Percentiles rank a stretch among this genome's conserved stretches.
These are phyloP conservation scores for Ciconia stormi DNA, from an alignment of 2,113 vertebrate species.

Conservation along the genomic window DNA sequence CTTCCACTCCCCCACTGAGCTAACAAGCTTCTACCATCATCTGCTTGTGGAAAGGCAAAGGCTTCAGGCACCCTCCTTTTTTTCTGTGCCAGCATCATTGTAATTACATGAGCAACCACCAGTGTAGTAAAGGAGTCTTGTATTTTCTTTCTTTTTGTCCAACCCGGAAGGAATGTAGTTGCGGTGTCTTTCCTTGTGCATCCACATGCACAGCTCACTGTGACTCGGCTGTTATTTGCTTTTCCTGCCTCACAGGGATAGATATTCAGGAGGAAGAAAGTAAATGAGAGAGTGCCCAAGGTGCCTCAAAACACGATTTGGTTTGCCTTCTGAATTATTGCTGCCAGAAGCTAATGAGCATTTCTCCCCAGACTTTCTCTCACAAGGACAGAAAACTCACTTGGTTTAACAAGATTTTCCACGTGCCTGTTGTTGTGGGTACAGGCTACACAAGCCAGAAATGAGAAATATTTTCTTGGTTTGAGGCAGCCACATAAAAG, in stretches of 20 bases:
- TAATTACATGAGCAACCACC: neutral
- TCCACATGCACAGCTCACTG: accelerated
- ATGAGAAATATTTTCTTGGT: neutral
- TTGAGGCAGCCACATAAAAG: neutral
- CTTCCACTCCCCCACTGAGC: neutral
- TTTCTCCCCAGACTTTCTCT: neutral
- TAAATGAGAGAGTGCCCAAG: neutral
- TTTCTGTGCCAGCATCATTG: neutral
- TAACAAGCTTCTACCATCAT: neutral
- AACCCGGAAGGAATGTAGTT: neutral
- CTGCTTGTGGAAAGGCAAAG: neutral
- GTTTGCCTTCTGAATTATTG: conserved; percentile 3
- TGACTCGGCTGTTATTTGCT: neutral
- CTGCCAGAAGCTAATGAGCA: conserved; percentile 1
- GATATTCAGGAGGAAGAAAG: neutral
- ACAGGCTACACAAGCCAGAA: neutral
- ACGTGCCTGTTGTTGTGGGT: neutral
- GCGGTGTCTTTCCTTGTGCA: neutral
- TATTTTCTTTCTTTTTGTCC: neutral
- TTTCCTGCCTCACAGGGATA: neutral
- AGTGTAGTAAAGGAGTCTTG: neutral
- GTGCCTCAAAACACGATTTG: neutral
- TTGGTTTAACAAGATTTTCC: conserved; percentile 6
- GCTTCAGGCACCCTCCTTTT: neutral
- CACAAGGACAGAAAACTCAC: neutral